phyloP scores from a whole-genome alignment of 2,888 invertebrate species.

The Schizaphis graminum region DNA sequence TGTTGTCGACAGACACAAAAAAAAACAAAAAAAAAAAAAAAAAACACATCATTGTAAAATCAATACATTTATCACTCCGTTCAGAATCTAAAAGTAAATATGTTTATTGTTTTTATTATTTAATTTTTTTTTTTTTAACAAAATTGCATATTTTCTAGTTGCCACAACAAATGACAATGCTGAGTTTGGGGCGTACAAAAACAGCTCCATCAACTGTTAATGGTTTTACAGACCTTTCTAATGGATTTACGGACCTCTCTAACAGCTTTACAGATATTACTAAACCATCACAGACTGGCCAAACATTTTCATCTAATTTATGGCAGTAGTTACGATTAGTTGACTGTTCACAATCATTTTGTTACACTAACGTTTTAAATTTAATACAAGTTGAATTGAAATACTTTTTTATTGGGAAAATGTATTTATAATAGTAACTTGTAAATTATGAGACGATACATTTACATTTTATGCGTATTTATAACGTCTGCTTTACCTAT shows the following conservation, averaged over 20 bases:
- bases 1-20: too few relatives aligned
- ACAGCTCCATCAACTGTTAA: conserved; percentile 42
- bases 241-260: conserved; percentile 49
- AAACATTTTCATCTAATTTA: conserved; percentile 55
- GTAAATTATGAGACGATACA: neutral
- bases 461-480: conserved; percentile 6
- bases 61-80: too few relatives aligned
- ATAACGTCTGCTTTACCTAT: conserved; percentile 45
- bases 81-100: too few relatives aligned
- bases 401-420: neutral
- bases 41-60: too few relatives aligned
- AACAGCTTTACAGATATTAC: conserved; percentile 52
- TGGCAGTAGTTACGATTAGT: conserved; percentile 40
- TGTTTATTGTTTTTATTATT: neutral
- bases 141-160: conserved; percentile 19
- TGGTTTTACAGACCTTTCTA: conserved; percentile 56
- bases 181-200: conserved; percentile 45
- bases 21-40: too few relatives aligned
- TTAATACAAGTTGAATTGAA: conserved; percentile 32
- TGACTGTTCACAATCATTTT: neutral
- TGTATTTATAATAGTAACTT: neutral
- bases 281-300: conserved; percentile 31
- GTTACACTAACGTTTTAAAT: conserved; percentile 19
- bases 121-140: neutral
- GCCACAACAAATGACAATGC: conserved; percentile 58